Percentiles rank a stretch among this genome's conserved stretches.
phyloP scores from a whole-genome alignment of 1,140 invertebrate species.

The Zaprionus ornatus region DNA sequence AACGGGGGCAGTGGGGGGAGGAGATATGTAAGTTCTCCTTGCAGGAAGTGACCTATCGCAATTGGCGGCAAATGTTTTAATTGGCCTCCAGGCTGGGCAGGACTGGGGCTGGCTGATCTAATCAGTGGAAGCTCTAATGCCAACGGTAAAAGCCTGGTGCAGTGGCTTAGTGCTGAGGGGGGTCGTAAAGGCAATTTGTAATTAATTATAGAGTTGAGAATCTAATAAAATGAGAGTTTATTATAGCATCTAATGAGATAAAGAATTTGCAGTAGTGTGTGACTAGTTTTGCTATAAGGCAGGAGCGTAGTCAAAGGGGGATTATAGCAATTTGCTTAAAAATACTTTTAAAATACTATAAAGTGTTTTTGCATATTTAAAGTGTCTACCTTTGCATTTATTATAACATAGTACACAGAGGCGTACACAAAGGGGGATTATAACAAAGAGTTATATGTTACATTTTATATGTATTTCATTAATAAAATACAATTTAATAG shows the following conservation, averaged over 20 bases:
- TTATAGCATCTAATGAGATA: too few relatives aligned
- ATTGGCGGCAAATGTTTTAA: conserved; percentile 76
- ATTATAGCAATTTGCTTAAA: background rate
- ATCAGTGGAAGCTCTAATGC: conserved; percentile 62
- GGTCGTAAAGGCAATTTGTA: background rate
- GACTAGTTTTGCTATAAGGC: too few relatives aligned
- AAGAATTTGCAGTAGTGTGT: too few relatives aligned
- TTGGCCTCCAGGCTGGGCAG: conserved; percentile 36
- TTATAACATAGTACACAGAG: too few relatives aligned
- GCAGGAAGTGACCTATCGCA: conserved; percentile 68
- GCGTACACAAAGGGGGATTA: too few relatives aligned
- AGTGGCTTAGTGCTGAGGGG: background rate
- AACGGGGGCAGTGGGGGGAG: background rate
- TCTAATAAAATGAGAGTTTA: too few relatives aligned
- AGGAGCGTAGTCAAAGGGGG: background rate
- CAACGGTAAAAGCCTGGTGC: conserved; percentile 63
- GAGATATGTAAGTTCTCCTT: conserved; percentile 16
- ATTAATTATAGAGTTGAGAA: background rate
- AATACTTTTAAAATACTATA: background rate
- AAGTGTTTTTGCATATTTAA: too few relatives aligned
- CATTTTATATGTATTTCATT: too few relatives aligned
- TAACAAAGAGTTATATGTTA: too few relatives aligned
- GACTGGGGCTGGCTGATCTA: conserved; percentile 52
- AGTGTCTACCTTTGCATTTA: too few relatives aligned
- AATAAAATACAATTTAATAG: too few relatives aligned